Percentiles rank a stretch among this genome's conserved stretches.
Evolutionary conservation across 2,113 vertebrate genomes (phyloP).

Genomic region (Heptranchias perlo): DNA sequence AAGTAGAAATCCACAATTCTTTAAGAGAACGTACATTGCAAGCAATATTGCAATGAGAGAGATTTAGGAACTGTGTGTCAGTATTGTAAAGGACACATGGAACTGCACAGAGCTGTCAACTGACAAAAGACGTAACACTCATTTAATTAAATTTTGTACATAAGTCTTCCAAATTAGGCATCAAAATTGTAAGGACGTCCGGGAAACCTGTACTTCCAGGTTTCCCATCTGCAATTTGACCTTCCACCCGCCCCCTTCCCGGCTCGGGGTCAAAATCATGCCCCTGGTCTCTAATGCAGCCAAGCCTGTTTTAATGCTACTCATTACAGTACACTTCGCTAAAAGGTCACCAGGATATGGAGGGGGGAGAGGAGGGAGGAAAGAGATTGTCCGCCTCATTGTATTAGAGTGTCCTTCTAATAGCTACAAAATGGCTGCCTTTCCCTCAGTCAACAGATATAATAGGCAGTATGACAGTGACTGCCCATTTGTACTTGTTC

Average conservation of each 20-base stretch:
- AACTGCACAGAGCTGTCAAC: not conserved
- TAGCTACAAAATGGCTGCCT: not conserved
- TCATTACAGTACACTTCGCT: not conserved
- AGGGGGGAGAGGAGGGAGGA: not conserved
- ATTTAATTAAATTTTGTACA: not conserved
- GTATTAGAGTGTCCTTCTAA: not conserved
- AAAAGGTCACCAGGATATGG: not conserved
- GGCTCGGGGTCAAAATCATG: too few species aligned
- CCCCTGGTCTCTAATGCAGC: not conserved
- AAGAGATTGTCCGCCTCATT: not conserved
- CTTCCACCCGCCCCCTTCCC: too few species aligned
- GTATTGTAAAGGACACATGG: not conserved
- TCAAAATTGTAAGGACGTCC: too few species aligned
- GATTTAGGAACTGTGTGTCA: not conserved
- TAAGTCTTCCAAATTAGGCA: not conserved
- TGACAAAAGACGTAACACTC: not conserved
- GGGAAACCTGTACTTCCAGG: too few species aligned
- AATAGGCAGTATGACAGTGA: not conserved
- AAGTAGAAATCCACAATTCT: constrained; percentile 45
- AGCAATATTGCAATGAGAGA: not conserved
- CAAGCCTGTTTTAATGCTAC: not conserved
- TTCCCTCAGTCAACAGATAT: not conserved
- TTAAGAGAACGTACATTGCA: constrained; percentile 46
- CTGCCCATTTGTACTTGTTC: not conserved
- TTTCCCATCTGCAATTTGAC: too few species aligned